These are phyloP conservation scores for Gymnogyps californianus DNA, from an alignment of 2,113 vertebrate genomes.

Conservation along the genomic window DNA sequence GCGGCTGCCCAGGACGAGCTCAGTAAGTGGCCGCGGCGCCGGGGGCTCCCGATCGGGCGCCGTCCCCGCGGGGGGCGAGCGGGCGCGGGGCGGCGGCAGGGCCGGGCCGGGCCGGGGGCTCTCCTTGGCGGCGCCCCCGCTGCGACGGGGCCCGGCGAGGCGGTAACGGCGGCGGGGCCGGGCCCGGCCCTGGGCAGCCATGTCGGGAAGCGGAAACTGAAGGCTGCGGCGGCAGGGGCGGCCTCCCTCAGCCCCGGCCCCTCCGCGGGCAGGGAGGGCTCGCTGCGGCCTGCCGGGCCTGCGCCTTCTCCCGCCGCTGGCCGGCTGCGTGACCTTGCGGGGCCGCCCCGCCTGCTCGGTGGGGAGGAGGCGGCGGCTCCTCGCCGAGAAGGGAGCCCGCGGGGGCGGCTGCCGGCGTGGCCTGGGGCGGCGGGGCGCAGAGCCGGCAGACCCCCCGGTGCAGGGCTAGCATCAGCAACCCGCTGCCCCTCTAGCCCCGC, in stretches of 20 bases:
- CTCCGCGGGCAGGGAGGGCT: neutral
- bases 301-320: neutral
- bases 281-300: neutral
- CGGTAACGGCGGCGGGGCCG: neutral
- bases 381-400: too few relatives aligned
- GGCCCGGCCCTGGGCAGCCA: neutral
- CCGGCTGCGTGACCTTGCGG: neutral
- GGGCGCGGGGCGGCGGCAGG: neutral
- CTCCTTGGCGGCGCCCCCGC: neutral
- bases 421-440: too few relatives aligned
- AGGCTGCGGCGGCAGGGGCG: neutral
- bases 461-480: neutral
- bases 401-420: neutral
- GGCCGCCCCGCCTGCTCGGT: too few relatives aligned
- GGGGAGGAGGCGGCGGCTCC: neutral
- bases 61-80: too few relatives aligned
- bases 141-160: too few relatives aligned
- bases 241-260: too few relatives aligned
- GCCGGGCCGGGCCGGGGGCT: neutral
- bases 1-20: conserved; percentile 76
- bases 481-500: neutral
- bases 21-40: conserved; percentile 62
- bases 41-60: neutral
- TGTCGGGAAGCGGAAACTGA: neutral
- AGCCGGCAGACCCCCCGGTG: too few relatives aligned